Conservation (phyloP, 2,797 vertebrate species). For the Lophius americanus region DNA sequence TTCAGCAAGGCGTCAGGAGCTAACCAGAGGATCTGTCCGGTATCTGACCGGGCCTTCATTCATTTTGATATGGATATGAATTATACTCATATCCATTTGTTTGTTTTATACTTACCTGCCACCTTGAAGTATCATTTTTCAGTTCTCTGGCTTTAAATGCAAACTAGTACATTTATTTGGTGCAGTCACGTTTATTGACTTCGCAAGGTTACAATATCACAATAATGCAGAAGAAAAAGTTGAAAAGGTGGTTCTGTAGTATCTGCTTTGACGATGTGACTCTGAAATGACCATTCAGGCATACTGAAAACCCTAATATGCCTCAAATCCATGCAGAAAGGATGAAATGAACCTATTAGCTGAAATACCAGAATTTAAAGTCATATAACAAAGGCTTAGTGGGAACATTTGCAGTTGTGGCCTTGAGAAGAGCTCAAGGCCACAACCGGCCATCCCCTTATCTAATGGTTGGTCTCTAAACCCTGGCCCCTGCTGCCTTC, state of each 20-base stretch:
- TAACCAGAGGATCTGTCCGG: background rate
- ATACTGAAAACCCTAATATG: background rate
- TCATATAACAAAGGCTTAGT: background rate
- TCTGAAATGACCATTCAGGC: slow-evolving; percentile 21
- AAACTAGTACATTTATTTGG: slow-evolving; percentile 1
- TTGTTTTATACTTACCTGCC: background rate
- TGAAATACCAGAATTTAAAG: background rate
- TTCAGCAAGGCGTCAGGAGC: slow-evolving; percentile 5
- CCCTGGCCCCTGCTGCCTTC: too few species aligned
- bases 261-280: slow-evolving; percentile 18
- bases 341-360: too few species aligned
- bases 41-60: background rate
- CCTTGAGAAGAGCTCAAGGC: background rate
- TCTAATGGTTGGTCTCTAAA: too few species aligned
- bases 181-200: background rate
- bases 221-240: slow-evolving; percentile 12
- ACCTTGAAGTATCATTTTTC: background rate
- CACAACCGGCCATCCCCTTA: too few species aligned
- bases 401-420: background rate
- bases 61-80: background rate
- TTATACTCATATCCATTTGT: background rate
- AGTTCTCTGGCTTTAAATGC: slow-evolving; percentile 1
- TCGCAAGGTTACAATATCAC: background rate
- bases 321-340: background rate
- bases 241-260: slow-evolving; percentile 23